Evolutionary conservation across 2,888 invertebrate species (phyloP).

Genomic region (Drosophila monieri): DNA sequence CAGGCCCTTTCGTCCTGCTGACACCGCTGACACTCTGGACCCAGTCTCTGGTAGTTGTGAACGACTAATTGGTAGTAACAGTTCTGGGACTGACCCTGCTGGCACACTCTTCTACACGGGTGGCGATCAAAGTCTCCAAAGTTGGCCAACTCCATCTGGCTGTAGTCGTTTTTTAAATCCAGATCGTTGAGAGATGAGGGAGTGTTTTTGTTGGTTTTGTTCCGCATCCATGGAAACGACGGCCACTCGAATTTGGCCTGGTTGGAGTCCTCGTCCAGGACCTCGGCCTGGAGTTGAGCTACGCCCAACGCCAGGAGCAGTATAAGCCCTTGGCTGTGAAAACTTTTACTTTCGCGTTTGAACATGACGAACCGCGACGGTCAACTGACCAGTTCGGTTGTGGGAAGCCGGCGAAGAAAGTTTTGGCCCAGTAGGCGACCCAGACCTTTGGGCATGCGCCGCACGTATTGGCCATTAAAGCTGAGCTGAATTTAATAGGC

Average conservation of each 20-base stretch:
- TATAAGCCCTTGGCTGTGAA: slow-evolving; percentile 10
- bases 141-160: slow-evolving; percentile 52
- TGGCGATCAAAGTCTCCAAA: slow-evolving; percentile 72
- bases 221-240: slow-evolving; percentile 51
- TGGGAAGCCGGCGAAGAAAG: slow-evolving; percentile 60
- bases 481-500: slow-evolving; percentile 69
- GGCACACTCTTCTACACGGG: slow-evolving; percentile 80
- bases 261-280: neutral
- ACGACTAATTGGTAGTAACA: slow-evolving; percentile 81
- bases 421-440: slow-evolving; percentile 41
- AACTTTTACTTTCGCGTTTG: slow-evolving; percentile 59
- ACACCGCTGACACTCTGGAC: slow-evolving; percentile 78
- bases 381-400: slow-evolving; percentile 51
- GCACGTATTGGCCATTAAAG: slow-evolving; percentile 59
- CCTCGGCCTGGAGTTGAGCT: slow-evolving; percentile 1
- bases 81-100: slow-evolving; percentile 69
- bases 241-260: slow-evolving; percentile 54
- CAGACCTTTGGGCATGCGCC: slow-evolving; percentile 47
- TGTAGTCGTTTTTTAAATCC: slow-evolving; percentile 56
- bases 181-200: neutral
- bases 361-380: slow-evolving; percentile 50
- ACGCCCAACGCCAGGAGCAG: slow-evolving; percentile 6
- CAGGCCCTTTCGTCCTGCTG: slow-evolving; percentile 71
- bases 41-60: slow-evolving; percentile 80
- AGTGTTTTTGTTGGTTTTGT: slow-evolving; percentile 48